These are phyloP conservation scores for Stomatorhinus walkeri DNA, from an alignment of 2,797 vertebrate species.

Conservation along the genomic window DNA sequence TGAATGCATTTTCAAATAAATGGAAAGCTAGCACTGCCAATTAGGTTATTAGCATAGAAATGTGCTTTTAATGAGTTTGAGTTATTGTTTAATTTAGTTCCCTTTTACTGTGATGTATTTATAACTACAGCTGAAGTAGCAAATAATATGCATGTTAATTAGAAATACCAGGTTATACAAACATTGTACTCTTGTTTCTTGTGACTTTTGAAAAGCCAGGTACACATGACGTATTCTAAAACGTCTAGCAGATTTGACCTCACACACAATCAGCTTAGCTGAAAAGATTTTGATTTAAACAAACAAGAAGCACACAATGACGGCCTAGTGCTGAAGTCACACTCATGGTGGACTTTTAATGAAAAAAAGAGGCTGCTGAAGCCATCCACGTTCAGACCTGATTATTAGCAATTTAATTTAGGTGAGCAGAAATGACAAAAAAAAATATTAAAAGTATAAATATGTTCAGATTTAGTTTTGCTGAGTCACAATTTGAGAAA, in stretches of 20 bases:
- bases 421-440: not conserved
- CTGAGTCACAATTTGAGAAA: not conserved
- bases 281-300: not conserved
- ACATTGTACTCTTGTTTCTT: not conserved
- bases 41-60: not conserved
- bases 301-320: not conserved
- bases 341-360: not conserved
- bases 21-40: not conserved
- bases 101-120: not conserved
- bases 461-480: not conserved
- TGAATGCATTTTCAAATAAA: not conserved
- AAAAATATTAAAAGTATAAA: not conserved
- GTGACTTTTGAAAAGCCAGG: not conserved
- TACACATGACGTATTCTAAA: not conserved
- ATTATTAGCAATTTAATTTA: not conserved
- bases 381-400: not conserved
- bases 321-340: not conserved
- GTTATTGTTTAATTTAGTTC: not conserved
- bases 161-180: not conserved
- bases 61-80: not conserved
- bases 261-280: not conserved
- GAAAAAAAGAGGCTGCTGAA: not conserved
- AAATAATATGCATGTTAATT: not conserved
- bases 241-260: not conserved
- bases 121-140: not conserved